Evolutionary conservation across 2,113 vertebrate species (phyloP).

Genomic region (Calcarius ornatus): DNA sequence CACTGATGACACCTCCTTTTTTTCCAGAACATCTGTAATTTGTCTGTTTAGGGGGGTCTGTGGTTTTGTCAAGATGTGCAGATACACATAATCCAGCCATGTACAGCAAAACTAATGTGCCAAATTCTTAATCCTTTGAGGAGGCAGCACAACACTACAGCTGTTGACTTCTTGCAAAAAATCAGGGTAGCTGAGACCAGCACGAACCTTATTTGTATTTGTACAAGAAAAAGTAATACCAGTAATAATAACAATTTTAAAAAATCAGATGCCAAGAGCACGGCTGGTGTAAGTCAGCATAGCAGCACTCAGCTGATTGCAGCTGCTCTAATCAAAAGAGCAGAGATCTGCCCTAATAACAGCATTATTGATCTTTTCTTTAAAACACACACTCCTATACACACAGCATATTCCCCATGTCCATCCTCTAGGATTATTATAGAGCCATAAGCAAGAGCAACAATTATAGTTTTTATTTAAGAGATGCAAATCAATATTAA

Average conservation of each 20-base stretch:
- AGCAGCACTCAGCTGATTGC: not conserved
- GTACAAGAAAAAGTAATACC: not conserved
- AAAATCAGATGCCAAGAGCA: not conserved
- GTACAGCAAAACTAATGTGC: not conserved
- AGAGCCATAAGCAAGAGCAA: conserved; percentile 39
- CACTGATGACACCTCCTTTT: not conserved
- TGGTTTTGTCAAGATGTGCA: not conserved
- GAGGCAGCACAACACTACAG: not conserved
- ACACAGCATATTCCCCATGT: not conserved
- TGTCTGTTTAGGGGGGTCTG: not conserved
- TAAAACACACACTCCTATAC: not conserved
- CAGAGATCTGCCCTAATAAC: conserved; percentile 18
- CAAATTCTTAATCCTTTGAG: not conserved
- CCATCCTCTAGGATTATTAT: conserved; percentile 1
- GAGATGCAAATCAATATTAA: conserved; percentile 91
- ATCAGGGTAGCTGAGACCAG: not conserved
- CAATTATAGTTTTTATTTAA: conserved; percentile 75
- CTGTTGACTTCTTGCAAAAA: not conserved
- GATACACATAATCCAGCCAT: not conserved
- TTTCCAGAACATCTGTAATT: not conserved
- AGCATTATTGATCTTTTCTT: conserved; percentile 35
- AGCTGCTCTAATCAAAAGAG: not conserved
- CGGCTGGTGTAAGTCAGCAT: not conserved
- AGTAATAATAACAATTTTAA: not conserved
- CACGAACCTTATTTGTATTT: not conserved